phyloP scores from a whole-genome alignment of 2,888 invertebrate genomes.

The Caenorhabditis macrosperma region DNA sequence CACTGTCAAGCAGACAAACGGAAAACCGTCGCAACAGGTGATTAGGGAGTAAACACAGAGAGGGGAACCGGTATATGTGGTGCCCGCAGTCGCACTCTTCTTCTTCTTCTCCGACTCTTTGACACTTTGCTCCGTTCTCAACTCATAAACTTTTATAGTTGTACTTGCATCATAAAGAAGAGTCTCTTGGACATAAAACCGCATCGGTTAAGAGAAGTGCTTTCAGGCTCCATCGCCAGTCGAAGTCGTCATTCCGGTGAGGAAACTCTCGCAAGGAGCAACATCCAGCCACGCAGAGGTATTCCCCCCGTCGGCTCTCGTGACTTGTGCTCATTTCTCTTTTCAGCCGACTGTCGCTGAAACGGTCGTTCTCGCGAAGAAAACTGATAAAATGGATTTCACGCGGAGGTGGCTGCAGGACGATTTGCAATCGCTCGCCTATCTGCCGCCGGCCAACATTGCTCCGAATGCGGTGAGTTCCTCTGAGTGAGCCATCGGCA shows the following conservation, averaged over 20 bases:
- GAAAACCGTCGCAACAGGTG: conserved; percentile 14
- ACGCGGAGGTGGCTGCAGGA: conserved; percentile 78
- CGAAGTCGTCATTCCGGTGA: conserved; percentile 59
- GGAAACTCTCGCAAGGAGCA: conserved; percentile 37
- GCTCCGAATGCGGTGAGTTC: conserved; percentile 62
- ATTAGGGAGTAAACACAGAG: no score
- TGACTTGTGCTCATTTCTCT: neutral
- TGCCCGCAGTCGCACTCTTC: neutral
- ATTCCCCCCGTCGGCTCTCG: neutral
- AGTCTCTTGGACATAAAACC: conserved; percentile 15
- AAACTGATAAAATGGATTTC: conserved; percentile 79
- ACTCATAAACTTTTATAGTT: conserved; percentile 42
- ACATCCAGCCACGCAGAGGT: conserved; percentile 29
- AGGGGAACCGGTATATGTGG: neutral
- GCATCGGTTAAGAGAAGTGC: conserved; percentile 25
- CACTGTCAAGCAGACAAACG: conserved; percentile 18
- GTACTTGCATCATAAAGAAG: conserved; percentile 35
- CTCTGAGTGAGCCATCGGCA: neutral
- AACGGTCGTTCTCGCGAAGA: conserved; percentile 76
- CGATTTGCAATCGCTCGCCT: conserved; percentile 69
- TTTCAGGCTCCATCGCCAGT: conserved; percentile 59
- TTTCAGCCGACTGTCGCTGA: conserved; percentile 70
- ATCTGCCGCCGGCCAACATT: conserved; percentile 63
- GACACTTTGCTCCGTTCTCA: conserved; percentile 14
- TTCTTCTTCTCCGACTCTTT: neutral